phyloP scores from a whole-genome alignment of 2,113 vertebrate genomes.

The Hyla sarda region DNA sequence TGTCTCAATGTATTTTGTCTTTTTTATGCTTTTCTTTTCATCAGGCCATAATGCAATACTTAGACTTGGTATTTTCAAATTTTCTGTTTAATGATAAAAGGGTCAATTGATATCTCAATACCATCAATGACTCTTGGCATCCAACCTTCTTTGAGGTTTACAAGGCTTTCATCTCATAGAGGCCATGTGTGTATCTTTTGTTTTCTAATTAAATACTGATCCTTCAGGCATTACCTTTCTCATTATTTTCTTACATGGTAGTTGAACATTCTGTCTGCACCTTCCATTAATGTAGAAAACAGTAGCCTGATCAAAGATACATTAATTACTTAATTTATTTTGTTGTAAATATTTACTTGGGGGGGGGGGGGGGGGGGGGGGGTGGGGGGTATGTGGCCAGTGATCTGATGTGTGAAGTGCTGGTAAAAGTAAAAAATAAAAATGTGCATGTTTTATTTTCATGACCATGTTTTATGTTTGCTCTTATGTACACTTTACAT shows the following conservation, averaged over 20 bases:
- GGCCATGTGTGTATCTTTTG: not conserved
- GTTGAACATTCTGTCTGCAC: not conserved
- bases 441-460: no score
- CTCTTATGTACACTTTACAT: no score
- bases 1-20: not conserved
- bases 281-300: not conserved
- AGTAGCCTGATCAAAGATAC: not conserved
- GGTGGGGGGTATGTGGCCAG: no score
- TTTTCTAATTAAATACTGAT: constrained; percentile 32
- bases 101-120: not conserved
- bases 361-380: no score
- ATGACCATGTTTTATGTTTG: no score
- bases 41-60: not conserved
- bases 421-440: no score
- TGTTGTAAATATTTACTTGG: not conserved
- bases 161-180: constrained; percentile 18
- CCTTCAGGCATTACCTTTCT: not conserved
- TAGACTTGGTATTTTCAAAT: not conserved
- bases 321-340: not conserved
- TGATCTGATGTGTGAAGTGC: no score
- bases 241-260: not conserved
- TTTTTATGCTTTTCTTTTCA: not conserved
- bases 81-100: not conserved
- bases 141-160: not conserved
- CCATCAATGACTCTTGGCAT: not conserved